These are phyloP conservation scores for Latrodectus hesperus DNA, from an alignment of 2,888 invertebrate species.

Conservation along the genomic window DNA sequence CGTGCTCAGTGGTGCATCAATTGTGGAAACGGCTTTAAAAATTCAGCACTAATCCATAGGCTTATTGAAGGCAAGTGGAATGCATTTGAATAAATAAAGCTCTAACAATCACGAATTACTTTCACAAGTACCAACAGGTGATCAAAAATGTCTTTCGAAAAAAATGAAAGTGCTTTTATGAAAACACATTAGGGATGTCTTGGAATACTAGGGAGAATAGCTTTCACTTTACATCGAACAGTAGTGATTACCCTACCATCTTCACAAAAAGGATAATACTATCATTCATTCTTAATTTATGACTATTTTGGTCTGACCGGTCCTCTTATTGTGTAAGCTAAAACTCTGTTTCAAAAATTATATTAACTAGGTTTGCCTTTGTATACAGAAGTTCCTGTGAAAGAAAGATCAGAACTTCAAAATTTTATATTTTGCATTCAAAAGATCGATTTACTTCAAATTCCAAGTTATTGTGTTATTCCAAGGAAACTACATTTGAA, in stretches of 20 bases:
- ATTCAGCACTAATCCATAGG: background rate
- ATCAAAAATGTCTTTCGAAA: background rate
- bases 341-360: no score
- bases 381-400: no score
- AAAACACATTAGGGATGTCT: background rate
- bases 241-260: background rate
- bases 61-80: background rate
- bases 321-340: no score
- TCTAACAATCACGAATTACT: background rate
- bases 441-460: no score
- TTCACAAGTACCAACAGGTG: background rate
- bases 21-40: background rate
- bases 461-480: no score
- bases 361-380: no score
- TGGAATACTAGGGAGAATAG: background rate
- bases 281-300: no score
- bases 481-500: no score
- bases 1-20: background rate
- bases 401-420: no score
- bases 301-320: no score
- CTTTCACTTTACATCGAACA: background rate
- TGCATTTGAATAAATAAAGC: background rate
- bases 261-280: no score
- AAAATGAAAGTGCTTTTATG: background rate
- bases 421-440: no score